phyloP scores from a whole-genome alignment of 1,140 invertebrate genomes.

The Macrotrachela quadricornifera region DNA sequence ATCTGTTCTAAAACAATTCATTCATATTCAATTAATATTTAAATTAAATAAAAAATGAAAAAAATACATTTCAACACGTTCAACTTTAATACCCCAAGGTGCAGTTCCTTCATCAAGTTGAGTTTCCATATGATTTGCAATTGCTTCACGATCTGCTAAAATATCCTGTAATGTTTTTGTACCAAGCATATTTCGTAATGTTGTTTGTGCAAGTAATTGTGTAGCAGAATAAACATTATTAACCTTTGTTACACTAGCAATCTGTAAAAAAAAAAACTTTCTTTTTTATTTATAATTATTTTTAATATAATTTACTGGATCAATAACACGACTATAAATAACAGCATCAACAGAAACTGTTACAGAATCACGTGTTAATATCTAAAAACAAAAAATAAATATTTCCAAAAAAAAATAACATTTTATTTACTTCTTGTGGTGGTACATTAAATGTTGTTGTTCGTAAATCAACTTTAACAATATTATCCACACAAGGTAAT shows the following conservation, averaged over 20 bases:
- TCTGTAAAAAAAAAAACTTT: not conserved
- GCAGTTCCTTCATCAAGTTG: not conserved
- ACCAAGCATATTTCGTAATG: conserved; percentile 11
- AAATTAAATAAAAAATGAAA: not conserved
- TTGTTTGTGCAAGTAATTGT: conserved; percentile 10
- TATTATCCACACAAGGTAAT: conserved; percentile 9
- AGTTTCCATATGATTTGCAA: not conserved
- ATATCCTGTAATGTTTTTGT: conserved; percentile 10
- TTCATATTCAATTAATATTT: no score
- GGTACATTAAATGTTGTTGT: conserved; percentile 12
- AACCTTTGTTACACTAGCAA: conserved; percentile 8
- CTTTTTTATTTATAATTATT: conserved; percentile 2
- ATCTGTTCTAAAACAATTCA: conserved; percentile 11
- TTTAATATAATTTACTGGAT: conserved; percentile 5
- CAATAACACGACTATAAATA: conserved; percentile 9
- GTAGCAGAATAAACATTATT: conserved; percentile 10
- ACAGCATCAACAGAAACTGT: conserved; percentile 12
- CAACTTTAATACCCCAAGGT: conserved; percentile 4
- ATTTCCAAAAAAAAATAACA: no score
- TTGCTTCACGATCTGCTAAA: conserved; percentile 8
- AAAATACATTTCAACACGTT: conserved; percentile 6
- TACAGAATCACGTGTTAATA: conserved; percentile 11
- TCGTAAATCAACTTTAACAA: conserved; percentile 8
- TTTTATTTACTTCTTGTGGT: conserved; percentile 7
- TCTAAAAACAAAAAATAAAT: no score